phyloP scores from a whole-genome alignment of 2,888 invertebrate genomes.

The Gryllus longicercus region DNA sequence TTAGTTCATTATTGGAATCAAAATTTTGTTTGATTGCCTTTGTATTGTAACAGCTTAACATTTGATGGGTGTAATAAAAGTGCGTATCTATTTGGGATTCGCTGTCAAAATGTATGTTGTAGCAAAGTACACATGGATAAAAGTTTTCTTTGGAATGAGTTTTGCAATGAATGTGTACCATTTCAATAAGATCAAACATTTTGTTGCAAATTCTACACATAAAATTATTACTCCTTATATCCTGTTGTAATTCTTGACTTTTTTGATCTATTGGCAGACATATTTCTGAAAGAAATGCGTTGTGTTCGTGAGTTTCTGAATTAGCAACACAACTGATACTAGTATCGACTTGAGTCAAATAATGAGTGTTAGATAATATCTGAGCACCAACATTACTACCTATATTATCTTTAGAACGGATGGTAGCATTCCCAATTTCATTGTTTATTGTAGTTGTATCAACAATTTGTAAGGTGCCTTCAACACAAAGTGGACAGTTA shows the following conservation, averaged over 20 bases:
- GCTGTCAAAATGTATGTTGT: constrained; percentile 18
- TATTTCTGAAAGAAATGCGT: neutral
- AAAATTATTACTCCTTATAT: neutral
- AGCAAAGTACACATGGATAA: constrained; percentile 26
- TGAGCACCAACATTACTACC: too few species aligned
- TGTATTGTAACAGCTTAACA: neutral
- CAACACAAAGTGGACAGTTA: constrained; percentile 25
- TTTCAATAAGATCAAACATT: constrained; percentile 1
- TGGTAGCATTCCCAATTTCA: too few species aligned
- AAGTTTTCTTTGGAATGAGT: neutral
- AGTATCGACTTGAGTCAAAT: too few species aligned
- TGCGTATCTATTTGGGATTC: constrained; percentile 23
- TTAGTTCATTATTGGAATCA: too few species aligned
- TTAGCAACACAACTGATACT: too few species aligned
- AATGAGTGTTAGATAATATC: too few species aligned
- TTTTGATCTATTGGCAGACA: neutral
- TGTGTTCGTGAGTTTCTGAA: too few species aligned
- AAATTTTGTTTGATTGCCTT: too few species aligned
- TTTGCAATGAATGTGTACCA: constrained; percentile 19
- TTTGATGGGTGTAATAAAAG: neutral
- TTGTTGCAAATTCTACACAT: constrained; percentile 24
- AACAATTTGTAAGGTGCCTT: constrained; percentile 23
- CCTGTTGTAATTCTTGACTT: neutral
- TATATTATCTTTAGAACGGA: too few species aligned
- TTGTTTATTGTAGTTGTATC: neutral